Percentiles rank a stretch among this genome's conserved stretches.
phyloP scores from a whole-genome alignment of 2,113 vertebrate genomes.

The Pyrgilauda ruficollis region DNA sequence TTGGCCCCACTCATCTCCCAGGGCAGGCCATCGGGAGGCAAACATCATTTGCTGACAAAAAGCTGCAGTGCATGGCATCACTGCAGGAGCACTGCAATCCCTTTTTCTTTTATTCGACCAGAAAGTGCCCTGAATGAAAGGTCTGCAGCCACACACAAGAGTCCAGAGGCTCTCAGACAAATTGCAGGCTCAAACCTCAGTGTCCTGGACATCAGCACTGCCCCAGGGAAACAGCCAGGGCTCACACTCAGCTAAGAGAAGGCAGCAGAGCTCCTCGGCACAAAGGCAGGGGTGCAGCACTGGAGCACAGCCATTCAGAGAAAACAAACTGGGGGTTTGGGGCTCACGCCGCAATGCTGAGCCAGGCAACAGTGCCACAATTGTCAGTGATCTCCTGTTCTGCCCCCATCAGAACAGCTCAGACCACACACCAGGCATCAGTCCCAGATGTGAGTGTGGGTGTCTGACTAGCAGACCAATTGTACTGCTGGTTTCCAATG shows the following conservation, averaged over 20 bases:
- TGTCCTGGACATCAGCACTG: neutral
- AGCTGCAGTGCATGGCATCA: neutral
- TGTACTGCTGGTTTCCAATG: neutral
- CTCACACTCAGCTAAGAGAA: neutral
- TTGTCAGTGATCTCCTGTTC: neutral
- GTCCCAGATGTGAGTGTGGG: neutral
- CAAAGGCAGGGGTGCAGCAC: neutral
- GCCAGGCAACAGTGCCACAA: fast-evolving
- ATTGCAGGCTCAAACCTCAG: neutral
- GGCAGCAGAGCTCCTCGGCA: neutral
- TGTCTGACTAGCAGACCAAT: neutral
- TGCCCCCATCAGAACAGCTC: neutral
- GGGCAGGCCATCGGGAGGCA: neutral
- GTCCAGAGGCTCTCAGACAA: neutral
- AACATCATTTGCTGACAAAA: neutral
- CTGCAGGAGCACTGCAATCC: neutral
- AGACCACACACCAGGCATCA: neutral
- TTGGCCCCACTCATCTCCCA: neutral
- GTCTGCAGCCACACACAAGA: neutral
- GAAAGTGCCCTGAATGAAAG: neutral
- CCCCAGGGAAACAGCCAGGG: neutral
- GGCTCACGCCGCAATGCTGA: neutral
- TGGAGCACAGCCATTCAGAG: neutral
- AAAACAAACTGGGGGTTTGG: neutral
- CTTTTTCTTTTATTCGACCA: neutral